A percentile compares a stretch with the other conserved stretches of the same genome.
Evolutionary conservation across 2,113 vertebrate species (phyloP).

Genomic region (Scopus umbretta): DNA sequence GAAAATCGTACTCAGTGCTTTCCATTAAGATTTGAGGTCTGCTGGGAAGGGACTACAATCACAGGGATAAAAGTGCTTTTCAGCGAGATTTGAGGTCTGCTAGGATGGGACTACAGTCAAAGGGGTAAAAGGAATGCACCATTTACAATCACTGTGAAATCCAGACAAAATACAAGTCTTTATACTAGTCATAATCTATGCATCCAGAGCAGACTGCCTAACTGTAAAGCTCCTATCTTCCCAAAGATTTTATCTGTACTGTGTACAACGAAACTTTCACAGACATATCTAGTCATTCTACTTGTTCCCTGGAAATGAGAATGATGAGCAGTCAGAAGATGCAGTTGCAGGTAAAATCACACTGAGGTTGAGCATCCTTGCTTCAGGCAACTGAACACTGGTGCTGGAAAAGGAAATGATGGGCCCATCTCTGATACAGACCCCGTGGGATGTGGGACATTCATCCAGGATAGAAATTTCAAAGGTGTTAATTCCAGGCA

Average conservation of each 20-base stretch:
- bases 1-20: neutral
- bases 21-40: neutral
- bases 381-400: neutral
- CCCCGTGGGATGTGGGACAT: neutral
- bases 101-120: neutral
- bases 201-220: neutral
- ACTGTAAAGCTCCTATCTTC: neutral
- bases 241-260: neutral
- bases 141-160: neutral
- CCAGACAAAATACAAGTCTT: neutral
- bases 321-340: slow-evolving; percentile 4
- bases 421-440: neutral
- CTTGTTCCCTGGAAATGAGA: slow-evolving; percentile 17
- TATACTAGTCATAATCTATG: neutral
- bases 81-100: neutral
- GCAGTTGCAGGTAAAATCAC: neutral
- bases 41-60: neutral
- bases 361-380: neutral
- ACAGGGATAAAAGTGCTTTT: neutral
- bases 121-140: neutral
- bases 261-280: neutral
- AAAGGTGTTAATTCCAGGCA: neutral
- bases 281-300: neutral
- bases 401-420: neutral
- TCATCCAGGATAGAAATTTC: neutral